Conservation (phyloP, 2,113 vertebrate species). For the Phalacrocorax aristotelis region DNA sequence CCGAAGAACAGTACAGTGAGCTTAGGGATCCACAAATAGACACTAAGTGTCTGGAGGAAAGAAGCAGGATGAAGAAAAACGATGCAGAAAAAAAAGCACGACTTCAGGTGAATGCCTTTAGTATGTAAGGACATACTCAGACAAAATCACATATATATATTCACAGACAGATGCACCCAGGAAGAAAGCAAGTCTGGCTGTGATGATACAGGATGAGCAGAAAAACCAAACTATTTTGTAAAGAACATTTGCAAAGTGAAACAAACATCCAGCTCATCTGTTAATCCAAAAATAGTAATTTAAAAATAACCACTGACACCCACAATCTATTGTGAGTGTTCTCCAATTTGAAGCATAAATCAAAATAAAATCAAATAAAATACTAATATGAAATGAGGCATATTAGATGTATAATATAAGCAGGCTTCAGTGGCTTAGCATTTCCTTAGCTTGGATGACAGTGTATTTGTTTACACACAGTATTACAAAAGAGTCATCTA, state of each 20-base stretch:
- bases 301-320: slow-evolving; percentile 33
- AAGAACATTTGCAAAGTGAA: neutral
- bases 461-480: slow-evolving; percentile 12
- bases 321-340: neutral
- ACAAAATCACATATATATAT: neutral
- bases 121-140: neutral
- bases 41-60: neutral
- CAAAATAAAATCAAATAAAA: slow-evolving; percentile 41
- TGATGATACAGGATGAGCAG: neutral
- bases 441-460: slow-evolving; percentile 49
- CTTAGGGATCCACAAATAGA: neutral
- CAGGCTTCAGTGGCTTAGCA: slow-evolving; percentile 41
- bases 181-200: neutral
- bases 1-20: neutral
- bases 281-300: neutral
- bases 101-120: neutral
- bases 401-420: neutral
- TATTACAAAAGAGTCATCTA: slow-evolving; percentile 32
- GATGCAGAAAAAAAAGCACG: neutral
- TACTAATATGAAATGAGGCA: neutral
- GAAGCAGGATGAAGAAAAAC: neutral
- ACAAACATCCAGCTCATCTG: slow-evolving; percentile 15
- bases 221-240: slow-evolving; percentile 8
- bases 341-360: slow-evolving; percentile 10
- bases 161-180: neutral